A percentile compares a stretch with the other conserved stretches of the same genome.
Conservation (phyloP, 2,113 vertebrate genomes). For the Polypterus senegalus region DNA sequence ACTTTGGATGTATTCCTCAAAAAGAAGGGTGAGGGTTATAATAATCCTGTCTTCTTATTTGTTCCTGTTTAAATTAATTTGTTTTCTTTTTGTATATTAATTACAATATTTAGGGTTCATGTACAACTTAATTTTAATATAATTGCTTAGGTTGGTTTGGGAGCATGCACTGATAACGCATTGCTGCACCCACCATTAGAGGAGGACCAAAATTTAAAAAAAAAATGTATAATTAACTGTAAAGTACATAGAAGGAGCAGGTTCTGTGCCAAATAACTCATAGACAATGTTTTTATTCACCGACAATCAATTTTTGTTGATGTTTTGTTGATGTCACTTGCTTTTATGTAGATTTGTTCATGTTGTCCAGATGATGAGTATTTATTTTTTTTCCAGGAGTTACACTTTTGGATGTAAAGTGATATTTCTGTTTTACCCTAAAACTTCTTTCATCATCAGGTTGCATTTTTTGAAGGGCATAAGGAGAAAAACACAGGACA, state of each 20-base stretch:
- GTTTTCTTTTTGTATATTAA: conserved; percentile 54
- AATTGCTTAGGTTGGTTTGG: conserved; percentile 42
- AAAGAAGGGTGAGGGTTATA: too few species aligned
- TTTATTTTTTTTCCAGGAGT: conserved; percentile 47
- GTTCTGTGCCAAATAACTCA: conserved; percentile 75
- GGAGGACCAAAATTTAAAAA: conserved; percentile 79
- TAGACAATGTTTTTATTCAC: conserved; percentile 41
- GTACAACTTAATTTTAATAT: conserved; percentile 81
- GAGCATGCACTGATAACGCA: too few species aligned
- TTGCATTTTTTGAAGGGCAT: too few species aligned
- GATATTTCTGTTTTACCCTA: too few species aligned
- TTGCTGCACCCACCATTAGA: conserved; percentile 27
- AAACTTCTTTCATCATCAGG: too few species aligned
- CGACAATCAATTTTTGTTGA: conserved; percentile 77
- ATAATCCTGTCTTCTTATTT: conserved; percentile 38
- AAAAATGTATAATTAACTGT: conserved; percentile 43
- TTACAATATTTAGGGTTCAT: conserved; percentile 70
- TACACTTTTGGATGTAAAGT: too few species aligned
- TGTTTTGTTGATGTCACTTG: conserved; percentile 24
- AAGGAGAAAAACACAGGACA: too few species aligned
- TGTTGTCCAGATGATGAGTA: conserved; percentile 49
- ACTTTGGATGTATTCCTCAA: conserved; percentile 23
- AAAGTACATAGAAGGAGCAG: conserved; percentile 55
- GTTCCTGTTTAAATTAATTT: conserved; percentile 56
- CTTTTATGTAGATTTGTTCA: conserved; percentile 43